Base-by-base conservation (phyloP, 2,888 invertebrate genomes). In the Drosophila pseudotakahashii region DNA sequence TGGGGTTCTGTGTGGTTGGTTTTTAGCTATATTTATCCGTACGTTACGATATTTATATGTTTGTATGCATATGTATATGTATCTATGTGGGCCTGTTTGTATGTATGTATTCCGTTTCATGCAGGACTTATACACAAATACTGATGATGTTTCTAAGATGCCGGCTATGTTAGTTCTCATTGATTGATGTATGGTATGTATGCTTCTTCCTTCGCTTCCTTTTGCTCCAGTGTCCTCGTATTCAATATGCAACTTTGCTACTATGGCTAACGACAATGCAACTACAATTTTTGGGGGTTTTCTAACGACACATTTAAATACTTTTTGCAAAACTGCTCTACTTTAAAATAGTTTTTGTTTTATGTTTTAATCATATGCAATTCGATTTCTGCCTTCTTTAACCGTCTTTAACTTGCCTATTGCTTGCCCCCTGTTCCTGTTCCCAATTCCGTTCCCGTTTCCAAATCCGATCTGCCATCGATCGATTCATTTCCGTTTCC, bases 261-360 rank as follows among this genome's bases (percentile, higher is more conserved):
- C 73, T 79, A 68, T 77, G 75, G 84, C 84, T 84, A 84, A 87
- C 84, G 84, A 81, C 87, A 87, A 81, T 80, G 84, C 84, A 87
- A 84, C 83, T 81, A 78, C 78, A 84, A 77, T 81, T 76, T 70
- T 69, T 58, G 63, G 47, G 41, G 58, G 55, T 63, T 74, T 78
- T 78, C 81, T 85, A 88, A 88, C 85, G 88, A 88, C 85, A 85
- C 85, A 88, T 85, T 88, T 85, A 88, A 88, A 85, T 85, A 85
- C 76, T 76, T 70, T 70, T 63, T 55, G 85, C 88, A 88, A 88
- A 85, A 87, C 88, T 85, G 82, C 82, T 82, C 84, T 85, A 85
- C 88, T 75, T 85, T 85, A 85, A 85, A 85, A 85, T 85, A 85
- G 84, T 87, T 79, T 76, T 75, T 45, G 67, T 53, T 71, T 70